Base-by-base conservation (phyloP, 2,888 invertebrate genomes). In the Unio delphinus region DNA sequence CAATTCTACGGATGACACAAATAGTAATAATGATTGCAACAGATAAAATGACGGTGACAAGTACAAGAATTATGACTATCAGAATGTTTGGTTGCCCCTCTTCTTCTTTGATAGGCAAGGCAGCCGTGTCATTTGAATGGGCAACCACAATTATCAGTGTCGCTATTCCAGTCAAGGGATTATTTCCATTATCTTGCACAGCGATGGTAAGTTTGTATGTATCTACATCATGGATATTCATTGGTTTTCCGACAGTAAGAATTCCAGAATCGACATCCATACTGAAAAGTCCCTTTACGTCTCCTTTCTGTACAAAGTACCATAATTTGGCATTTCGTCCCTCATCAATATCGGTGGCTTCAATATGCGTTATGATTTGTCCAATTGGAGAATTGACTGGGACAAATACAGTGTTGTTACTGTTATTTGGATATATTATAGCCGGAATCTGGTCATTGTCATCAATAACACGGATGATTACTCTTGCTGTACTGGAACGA, bases 381-480 rank as follows among this genome's bases (percentile, higher is more conserved):
- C 86, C 86, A 1, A 81, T 75, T 8, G 80, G 80, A 17, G 82
- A 73, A 18, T 81, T 77, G 73, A 82, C 79, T 34, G 83, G 74
- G 5, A 88, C 61, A n/a, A 76, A 70, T 34, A 83, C 80, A 1
- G 86, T 85, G 60, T 83, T 81, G 73, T 87, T 86, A 55, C 73
- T 74, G 62, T 80, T 78, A 67, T 76, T 80, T 1, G 88, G 88
- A 73, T 85, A 87, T 3, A 78, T 70, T 45, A 88, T 85, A 8
- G 78, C 73, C 0, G 98, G 98, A 7, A 95, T 93, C 89, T 99
- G 98, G 88, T 99, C 99, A 87, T 99, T 99, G 0, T 98, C 96
- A 88, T 99, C 99, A 0, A 95, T 94, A 0, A 99, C 94, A 0
- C 95, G 94, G 80, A 99, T 96, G 89, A 98, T 97, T 0, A 99